A percentile compares a stretch with the other conserved stretches of the same genome.
These are phyloP conservation scores for Microplitis deprimator DNA, from an alignment of 2,888 invertebrate species.

Conservation along the genomic window DNA sequence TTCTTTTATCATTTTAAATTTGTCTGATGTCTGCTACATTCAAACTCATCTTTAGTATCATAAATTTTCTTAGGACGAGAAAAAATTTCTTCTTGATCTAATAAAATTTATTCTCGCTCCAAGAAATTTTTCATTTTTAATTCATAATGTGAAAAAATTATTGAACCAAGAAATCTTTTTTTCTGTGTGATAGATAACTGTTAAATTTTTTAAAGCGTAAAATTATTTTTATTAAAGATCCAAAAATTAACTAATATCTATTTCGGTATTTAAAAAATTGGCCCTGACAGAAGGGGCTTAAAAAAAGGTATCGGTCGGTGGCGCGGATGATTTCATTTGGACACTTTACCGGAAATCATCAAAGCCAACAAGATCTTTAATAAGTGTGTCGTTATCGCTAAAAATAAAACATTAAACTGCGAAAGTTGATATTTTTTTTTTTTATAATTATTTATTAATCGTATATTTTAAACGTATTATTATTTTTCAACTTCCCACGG, in stretches of 20 bases:
- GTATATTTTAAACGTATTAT: not conserved
- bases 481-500: not conserved
- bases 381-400: not conserved
- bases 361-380: not conserved
- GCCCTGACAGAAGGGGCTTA: not conserved
- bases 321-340: not conserved
- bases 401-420: not conserved
- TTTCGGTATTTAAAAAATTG: not conserved
- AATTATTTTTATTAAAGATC: no score
- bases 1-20: no score
- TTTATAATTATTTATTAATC: not conserved
- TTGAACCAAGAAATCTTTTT: no score
- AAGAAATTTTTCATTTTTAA: no score
- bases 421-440: not conserved
- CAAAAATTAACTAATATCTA: not conserved
- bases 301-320: not conserved
- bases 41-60: no score
- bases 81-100: no score
- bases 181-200: no score
- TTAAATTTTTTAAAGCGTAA: no score
- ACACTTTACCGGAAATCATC: conserved; percentile 1
- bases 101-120: no score
- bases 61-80: no score
- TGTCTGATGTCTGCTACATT: no score
- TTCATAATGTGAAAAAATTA: no score